Conservation (phyloP, 1,140 invertebrate genomes). For the Lepidurus apus region DNA sequence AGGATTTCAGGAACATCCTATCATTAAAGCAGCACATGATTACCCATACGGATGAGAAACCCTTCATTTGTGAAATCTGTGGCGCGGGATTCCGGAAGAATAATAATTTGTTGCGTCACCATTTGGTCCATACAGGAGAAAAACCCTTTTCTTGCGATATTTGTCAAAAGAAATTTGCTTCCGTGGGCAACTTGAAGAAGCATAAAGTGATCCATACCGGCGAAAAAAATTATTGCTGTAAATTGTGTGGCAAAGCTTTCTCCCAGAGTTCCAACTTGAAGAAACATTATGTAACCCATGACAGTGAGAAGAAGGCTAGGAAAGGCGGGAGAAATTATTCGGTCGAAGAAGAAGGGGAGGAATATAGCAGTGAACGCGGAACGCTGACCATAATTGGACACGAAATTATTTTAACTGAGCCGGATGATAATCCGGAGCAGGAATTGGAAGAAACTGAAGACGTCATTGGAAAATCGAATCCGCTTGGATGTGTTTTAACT, state of each 20-base stretch:
- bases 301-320: not conserved
- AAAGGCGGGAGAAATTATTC: slow-evolving; percentile 6
- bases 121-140: slow-evolving; percentile 44
- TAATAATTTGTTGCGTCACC: slow-evolving; percentile 27
- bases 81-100: slow-evolving; percentile 31
- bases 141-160: slow-evolving; percentile 42
- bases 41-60: slow-evolving; percentile 34
- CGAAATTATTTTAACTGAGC: not conserved
- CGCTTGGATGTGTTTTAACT: not conserved
- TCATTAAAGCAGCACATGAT: slow-evolving; percentile 55
- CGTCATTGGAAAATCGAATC: not conserved
- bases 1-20: slow-evolving; percentile 54
- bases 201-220: slow-evolving; percentile 38
- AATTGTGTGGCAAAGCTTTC: slow-evolving; percentile 43
- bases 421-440: not conserved
- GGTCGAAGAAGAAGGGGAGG: slow-evolving; percentile 19
- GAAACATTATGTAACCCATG: slow-evolving; percentile 36
- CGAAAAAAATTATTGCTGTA: slow-evolving; percentile 42
- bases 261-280: slow-evolving; percentile 42
- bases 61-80: slow-evolving; percentile 40
- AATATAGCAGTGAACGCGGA: not conserved
- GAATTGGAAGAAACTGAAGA: slow-evolving; percentile 16
- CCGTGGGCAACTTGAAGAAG: slow-evolving; percentile 40
- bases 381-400: not conserved
- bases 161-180: slow-evolving; percentile 43